These are phyloP conservation scores for Tinamus guttatus DNA, from an alignment of 2,113 vertebrate genomes.

Conservation along the genomic window DNA sequence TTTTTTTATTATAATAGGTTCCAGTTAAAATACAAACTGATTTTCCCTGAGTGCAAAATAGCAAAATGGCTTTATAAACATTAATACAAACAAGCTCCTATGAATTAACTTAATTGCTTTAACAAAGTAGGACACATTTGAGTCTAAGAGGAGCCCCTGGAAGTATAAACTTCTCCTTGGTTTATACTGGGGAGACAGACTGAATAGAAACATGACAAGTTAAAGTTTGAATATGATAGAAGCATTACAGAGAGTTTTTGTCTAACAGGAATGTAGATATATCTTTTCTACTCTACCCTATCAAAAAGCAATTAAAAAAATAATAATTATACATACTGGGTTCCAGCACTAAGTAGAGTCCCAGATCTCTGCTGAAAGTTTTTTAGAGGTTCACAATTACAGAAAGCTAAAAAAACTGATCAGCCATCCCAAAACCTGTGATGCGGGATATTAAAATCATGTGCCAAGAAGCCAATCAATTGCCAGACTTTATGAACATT, in stretches of 20 bases:
- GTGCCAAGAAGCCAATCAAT: neutral
- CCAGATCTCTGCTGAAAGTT: neutral
- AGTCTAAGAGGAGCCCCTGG: neutral
- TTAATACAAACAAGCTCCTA: neutral
- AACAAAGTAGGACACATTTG: neutral
- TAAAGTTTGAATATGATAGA: neutral
- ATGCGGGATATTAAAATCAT: neutral
- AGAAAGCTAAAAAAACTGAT: neutral
- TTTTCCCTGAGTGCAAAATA: neutral
- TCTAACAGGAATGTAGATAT: neutral
- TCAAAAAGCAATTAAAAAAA: neutral
- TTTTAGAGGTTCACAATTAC: neutral
- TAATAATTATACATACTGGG: neutral
- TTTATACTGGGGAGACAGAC: neutral
- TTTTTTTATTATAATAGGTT: neutral
- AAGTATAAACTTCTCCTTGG: neutral
- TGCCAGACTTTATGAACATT: neutral
- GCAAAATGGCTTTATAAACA: too few species aligned
- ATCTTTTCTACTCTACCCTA: neutral
- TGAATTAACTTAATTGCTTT: neutral
- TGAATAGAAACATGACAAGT: neutral
- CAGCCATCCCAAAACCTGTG: neutral
- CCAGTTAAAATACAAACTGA: neutral
- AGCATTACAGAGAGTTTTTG: neutral
- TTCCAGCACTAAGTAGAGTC: neutral